A percentile compares a stretch with the other conserved stretches of the same genome.
These are phyloP conservation scores for Cichladusa arquata DNA, from an alignment of 2,113 vertebrate genomes.

Conservation along the genomic window DNA sequence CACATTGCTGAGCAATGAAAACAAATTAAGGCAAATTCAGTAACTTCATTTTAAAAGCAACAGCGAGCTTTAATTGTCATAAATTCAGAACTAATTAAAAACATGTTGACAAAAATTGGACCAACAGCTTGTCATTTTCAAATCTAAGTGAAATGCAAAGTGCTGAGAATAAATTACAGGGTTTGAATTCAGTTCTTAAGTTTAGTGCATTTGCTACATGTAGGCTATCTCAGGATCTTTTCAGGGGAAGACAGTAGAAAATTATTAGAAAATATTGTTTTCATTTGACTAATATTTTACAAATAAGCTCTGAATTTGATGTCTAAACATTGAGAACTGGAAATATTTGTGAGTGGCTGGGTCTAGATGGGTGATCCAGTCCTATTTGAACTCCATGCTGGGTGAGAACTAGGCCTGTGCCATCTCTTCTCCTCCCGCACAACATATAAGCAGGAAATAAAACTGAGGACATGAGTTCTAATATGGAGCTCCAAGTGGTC, in stretches of 20 bases:
- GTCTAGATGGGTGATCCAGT: background rate
- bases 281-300: background rate
- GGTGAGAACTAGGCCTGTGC: background rate
- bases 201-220: background rate
- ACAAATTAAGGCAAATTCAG: conserved; percentile 38
- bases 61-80: conserved; percentile 53
- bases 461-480: background rate
- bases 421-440: background rate
- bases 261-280: background rate
- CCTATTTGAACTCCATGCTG: background rate
- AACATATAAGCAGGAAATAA: background rate
- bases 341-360: background rate
- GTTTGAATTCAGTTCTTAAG: background rate
- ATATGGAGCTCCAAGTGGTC: background rate
- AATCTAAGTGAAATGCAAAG: conserved; percentile 31
- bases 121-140: conserved; percentile 53
- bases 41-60: conserved; percentile 47
- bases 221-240: background rate
- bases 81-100: conserved; percentile 61
- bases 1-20: conserved; percentile 33
- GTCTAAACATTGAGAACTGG: background rate
- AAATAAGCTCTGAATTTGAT: background rate
- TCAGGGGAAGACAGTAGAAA: background rate
- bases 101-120: conserved; percentile 60
- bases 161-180: conserved; percentile 40